phyloP scores from a whole-genome alignment of 2,888 invertebrate species.

The Neria commutata region DNA sequence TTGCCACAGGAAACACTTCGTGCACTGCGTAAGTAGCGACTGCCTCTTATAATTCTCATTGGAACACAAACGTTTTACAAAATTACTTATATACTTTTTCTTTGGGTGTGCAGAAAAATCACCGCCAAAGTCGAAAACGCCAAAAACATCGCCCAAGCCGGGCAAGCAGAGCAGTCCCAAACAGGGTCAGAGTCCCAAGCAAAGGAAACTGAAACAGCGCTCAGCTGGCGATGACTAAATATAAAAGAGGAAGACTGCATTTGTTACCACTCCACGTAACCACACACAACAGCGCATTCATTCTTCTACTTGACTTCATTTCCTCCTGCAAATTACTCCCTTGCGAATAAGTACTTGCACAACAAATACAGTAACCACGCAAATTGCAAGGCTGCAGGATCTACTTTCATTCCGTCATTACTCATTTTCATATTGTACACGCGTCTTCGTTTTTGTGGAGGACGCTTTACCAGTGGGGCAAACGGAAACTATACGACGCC shows the following conservation, averaged over 20 bases:
- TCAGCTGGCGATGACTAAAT: conserved; percentile 72
- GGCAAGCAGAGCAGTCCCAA: conserved; percentile 68
- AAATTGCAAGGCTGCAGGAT: no score
- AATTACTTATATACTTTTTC: background rate
- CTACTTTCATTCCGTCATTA: no score
- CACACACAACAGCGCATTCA: background rate
- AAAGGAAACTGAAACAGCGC: conserved; percentile 79
- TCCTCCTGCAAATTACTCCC: background rate
- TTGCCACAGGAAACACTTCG: conserved; percentile 89
- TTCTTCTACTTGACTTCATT: background rate
- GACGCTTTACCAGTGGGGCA: background rate
- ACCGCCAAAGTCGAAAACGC: conserved; percentile 68
- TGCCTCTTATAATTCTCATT: background rate
- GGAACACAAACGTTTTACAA: background rate
- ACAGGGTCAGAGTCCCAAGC: conserved; percentile 73
- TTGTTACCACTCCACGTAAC: background rate
- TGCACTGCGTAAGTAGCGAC: conserved; percentile 73
- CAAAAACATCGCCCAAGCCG: conserved; percentile 63
- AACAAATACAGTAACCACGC: background rate
- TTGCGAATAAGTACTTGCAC: background rate
- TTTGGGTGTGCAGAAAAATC: conserved; percentile 71
- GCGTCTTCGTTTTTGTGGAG: conserved; percentile 1
- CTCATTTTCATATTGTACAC: background rate
- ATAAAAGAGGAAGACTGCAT: conserved; percentile 25
- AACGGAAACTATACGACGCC: no score